Percentiles rank a stretch among this genome's conserved stretches.
These are phyloP conservation scores for Oreochromis niloticus DNA, from an alignment of 2,113 vertebrate genomes.

Conservation along the genomic window DNA sequence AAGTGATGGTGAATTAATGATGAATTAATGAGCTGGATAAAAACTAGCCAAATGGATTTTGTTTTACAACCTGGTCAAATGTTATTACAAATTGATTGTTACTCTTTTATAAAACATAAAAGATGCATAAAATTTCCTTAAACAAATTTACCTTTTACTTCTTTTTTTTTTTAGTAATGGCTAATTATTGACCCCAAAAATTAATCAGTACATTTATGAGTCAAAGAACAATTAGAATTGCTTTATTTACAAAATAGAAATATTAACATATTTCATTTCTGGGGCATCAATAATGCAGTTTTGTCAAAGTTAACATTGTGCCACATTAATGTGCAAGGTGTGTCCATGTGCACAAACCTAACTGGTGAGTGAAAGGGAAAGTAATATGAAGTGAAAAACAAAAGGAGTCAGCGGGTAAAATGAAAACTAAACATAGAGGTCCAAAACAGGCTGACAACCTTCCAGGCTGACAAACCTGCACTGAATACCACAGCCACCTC, in stretches of 20 bases:
- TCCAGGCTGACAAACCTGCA: background rate
- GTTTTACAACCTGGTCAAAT: background rate
- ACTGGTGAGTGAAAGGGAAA: background rate
- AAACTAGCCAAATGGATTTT: background rate
- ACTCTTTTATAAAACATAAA: background rate
- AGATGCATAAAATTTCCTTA: background rate
- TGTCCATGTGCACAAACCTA: background rate
- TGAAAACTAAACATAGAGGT: background rate
- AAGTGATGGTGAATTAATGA: background rate
- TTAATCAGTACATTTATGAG: background rate
- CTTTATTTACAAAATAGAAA: background rate
- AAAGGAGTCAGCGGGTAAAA: background rate
- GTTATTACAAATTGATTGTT: background rate
- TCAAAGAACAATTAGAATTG: background rate
- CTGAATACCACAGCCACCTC: background rate
- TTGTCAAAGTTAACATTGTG: background rate
- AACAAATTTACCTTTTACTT: background rate
- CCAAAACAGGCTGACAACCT: background rate
- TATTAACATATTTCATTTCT: background rate
- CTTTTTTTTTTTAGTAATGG: background rate
- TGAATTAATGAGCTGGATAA: background rate
- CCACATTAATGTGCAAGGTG: background rate
- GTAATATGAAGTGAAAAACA: background rate
- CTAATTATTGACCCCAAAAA: background rate
- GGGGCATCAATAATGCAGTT: background rate